Conservation (phyloP, 1,140 invertebrate genomes). For the Heliothis subflexa region DNA sequence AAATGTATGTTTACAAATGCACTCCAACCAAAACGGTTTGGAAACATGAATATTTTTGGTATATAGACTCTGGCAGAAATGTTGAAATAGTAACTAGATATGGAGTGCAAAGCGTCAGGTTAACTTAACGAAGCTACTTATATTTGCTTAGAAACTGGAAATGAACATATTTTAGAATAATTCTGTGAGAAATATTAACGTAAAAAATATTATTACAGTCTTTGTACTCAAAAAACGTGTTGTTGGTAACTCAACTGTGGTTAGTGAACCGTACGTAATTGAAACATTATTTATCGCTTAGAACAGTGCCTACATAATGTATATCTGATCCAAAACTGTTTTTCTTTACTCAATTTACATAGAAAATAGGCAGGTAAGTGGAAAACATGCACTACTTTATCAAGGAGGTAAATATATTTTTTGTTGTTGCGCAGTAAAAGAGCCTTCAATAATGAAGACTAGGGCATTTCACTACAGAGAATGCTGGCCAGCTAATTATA, state of each 20-base stretch:
- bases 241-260: neutral
- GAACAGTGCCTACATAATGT: neutral
- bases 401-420: neutral
- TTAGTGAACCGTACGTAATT: slow-evolving; percentile 7
- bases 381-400: neutral
- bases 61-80: neutral
- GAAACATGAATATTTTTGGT: slow-evolving; percentile 28
- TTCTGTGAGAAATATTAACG: no score
- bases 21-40: slow-evolving; percentile 21
- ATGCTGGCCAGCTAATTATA: no score
- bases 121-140: neutral
- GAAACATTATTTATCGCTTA: slow-evolving; percentile 4
- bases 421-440: neutral
- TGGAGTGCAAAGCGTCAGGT: neutral
- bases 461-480: no score
- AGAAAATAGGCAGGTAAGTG: slow-evolving; percentile 2
- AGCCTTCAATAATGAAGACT: neutral
- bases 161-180: no score
- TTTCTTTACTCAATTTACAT: slow-evolving; percentile 9
- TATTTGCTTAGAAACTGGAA: neutral
- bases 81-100: neutral
- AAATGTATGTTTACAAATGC: slow-evolving; percentile 27
- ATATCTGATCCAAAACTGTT: neutral
- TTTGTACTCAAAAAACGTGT: neutral
- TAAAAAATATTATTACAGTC: no score